Evolutionary conservation across 2,797 vertebrate species (phyloP), one percentile per base, ranked within the genome.

Genomic region (Rhabdophis nuchalis): DNA sequence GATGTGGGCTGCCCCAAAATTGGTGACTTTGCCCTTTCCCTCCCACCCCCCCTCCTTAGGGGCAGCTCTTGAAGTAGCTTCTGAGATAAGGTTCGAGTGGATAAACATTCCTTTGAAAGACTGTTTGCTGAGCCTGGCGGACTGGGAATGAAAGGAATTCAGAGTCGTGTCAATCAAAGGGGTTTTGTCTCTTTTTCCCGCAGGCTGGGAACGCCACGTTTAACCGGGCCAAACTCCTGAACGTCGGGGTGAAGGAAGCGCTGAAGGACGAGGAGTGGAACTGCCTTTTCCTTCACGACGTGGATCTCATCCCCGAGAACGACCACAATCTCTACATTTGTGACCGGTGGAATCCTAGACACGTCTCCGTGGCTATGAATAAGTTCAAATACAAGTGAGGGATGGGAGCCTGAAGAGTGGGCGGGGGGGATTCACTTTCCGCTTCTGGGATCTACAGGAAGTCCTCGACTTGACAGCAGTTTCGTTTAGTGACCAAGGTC

Each of bases 251-350:
- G 92, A 98, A 98, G 87, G 99, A 99, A 95, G 99, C 99, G 0
- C 97, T 99, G 92, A 97, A 98, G 93, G 99, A 99, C 0, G 98
- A 99, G 94, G 98, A 99, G 82, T 99, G 99, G 99, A 97, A 98
- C 94, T 99, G 99, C 85, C 98, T 99, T 18, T 99, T 99, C 96
- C 97, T 99, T 52, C 99, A 99, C 0, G 99, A 99, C 0, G 99
- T 99, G 0, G 99, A 99, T 92, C 97, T 99, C 92, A 97, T 99
- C 93, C 99, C 99, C 0, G 99, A 99, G 97, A 99, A 99, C 0
- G 99, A 99, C 97, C 98, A 99, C 97, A 99, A 99, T 94, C 98
- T 98, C n/a, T 99, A 99, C 95, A 98, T 98, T 92, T 99, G 99
- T 0, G 98, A 99, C 96, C 98, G 98, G 50, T 98, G 98, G 96